Conservation (phyloP, 1,140 invertebrate species). For the Saccostrea echinata region DNA sequence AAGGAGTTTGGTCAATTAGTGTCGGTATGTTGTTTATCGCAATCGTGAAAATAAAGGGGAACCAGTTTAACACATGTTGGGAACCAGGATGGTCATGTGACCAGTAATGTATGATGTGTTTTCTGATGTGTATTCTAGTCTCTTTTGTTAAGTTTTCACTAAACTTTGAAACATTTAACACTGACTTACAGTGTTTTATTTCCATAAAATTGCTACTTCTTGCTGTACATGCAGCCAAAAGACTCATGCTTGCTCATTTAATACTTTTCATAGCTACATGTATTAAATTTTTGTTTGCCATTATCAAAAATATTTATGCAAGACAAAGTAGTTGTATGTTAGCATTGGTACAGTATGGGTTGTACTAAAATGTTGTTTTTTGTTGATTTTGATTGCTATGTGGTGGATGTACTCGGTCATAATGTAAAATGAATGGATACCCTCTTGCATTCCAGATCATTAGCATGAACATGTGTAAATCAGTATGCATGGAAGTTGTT, state of each 20-base stretch:
- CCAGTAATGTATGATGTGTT: background rate
- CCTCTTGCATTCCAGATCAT: background rate
- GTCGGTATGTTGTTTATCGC: background rate
- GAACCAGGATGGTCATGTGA: slow-evolving; percentile 9
- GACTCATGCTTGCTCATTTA: background rate
- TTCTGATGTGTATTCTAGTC: slow-evolving; percentile 26
- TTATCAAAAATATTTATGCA: slow-evolving; percentile 23
- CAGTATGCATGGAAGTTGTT: background rate
- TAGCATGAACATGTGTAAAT: background rate
- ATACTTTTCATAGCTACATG: background rate
- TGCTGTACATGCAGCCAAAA: slow-evolving; percentile 9
- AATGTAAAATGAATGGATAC: background rate
- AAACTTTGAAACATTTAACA: background rate
- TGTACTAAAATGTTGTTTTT: background rate
- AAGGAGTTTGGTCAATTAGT: background rate
- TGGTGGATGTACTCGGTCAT: background rate
- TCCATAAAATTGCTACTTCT: background rate
- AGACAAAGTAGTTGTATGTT: background rate
- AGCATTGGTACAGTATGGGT: background rate
- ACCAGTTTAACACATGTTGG: background rate
- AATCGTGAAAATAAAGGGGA: background rate
- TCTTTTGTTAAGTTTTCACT: background rate
- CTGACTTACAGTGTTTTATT: background rate
- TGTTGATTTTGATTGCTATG: background rate
- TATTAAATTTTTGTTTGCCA: background rate